A percentile compares a stretch with the other conserved stretches of the same genome.
phyloP scores from a whole-genome alignment of 2,888 invertebrate genomes.

The Eurytoma californica region DNA sequence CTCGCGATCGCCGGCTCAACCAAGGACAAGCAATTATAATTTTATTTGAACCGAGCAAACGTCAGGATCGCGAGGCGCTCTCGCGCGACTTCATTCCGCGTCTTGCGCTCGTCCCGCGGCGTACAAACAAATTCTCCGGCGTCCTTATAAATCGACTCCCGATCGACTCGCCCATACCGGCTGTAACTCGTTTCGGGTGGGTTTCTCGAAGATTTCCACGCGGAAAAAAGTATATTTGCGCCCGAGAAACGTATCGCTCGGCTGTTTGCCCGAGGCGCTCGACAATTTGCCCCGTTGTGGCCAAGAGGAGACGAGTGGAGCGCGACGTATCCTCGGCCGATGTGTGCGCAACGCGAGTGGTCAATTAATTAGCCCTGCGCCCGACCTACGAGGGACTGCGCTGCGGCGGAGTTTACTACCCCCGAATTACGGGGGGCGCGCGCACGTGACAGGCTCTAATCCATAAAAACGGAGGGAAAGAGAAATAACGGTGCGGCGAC shows the following conservation, averaged over 20 bases:
- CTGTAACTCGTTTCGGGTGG: neutral
- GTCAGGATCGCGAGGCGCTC: conserved; percentile 4
- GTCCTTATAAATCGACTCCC: neutral
- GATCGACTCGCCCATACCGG: neutral
- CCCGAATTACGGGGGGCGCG: neutral
- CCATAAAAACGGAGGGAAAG: no score
- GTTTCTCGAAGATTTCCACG: neutral
- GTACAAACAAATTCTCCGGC: neutral
- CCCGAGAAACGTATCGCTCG: neutral
- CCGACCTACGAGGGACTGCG: no score
- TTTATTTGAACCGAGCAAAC: conserved; percentile 31
- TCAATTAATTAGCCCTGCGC: no score
- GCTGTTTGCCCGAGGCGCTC: no score
- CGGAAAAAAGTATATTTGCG: neutral
- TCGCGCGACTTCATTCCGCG: conserved; percentile 7
- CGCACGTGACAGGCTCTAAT: neutral
- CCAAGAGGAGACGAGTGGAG: no score
- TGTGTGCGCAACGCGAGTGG: no score
- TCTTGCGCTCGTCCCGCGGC: neutral
- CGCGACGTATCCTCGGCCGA: neutral
- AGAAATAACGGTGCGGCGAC: no score
- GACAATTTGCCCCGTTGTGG: neutral
- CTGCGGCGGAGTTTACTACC: neutral
- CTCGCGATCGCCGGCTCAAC: neutral
- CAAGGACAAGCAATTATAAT: conserved; percentile 18